Percentiles rank a stretch among this genome's conserved stretches.
Evolutionary conservation across 1,140 invertebrate species (phyloP).

Genomic region (Telenomus remus): DNA sequence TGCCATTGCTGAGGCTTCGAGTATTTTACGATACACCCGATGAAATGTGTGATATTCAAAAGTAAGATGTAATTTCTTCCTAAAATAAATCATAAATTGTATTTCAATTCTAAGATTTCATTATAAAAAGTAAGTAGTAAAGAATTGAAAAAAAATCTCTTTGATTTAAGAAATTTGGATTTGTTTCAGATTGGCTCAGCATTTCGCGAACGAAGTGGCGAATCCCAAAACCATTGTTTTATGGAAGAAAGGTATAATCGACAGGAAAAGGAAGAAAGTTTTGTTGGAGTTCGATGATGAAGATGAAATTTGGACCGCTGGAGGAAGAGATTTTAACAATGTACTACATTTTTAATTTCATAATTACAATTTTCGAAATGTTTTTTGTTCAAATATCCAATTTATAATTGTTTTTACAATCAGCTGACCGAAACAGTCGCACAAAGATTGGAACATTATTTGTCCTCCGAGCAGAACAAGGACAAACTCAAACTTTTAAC

Average conservation of each 20-base stretch:
- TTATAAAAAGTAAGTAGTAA: too few species aligned
- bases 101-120: too few species aligned
- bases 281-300: constrained; percentile 30
- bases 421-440: constrained; percentile 15
- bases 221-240: constrained; percentile 15
- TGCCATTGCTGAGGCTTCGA: constrained; percentile 32
- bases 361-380: neutral
- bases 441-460: constrained; percentile 14
- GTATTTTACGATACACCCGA: constrained; percentile 10
- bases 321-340: constrained; percentile 19
- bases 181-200: neutral
- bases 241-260: constrained; percentile 12
- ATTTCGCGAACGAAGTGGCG: constrained; percentile 14
- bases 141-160: too few species aligned
- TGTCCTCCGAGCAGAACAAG: constrained; percentile 22
- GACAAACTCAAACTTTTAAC: constrained; percentile 26
- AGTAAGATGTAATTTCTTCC: neutral
- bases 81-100: neutral
- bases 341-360: constrained; percentile 4
- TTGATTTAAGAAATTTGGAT: too few species aligned
- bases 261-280: neutral
- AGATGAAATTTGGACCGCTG: constrained; percentile 21
- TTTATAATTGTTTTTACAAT: constrained; percentile 3
- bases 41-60: constrained; percentile 11
- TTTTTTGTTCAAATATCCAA: neutral